These are phyloP conservation scores for Elanoides forficatus DNA, from an alignment of 2,113 vertebrate genomes.

Conservation along the genomic window DNA sequence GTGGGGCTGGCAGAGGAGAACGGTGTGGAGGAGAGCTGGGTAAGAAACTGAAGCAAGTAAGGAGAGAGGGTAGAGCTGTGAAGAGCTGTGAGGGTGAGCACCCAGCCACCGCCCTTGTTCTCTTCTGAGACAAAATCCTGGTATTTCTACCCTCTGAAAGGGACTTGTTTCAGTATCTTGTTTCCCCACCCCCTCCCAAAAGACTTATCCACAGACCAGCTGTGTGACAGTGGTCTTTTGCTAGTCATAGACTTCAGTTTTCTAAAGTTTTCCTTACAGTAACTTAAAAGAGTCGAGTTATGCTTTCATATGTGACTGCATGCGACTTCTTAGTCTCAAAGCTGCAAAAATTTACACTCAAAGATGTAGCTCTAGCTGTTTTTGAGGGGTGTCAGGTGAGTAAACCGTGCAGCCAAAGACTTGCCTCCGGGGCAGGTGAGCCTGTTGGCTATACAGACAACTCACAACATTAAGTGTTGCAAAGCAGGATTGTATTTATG, in stretches of 20 bases:
- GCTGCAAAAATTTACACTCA: neutral
- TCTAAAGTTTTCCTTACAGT: neutral
- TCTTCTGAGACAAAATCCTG: neutral
- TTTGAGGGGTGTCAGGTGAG: neutral
- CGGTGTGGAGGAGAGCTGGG: accelerated
- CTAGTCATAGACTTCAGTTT: neutral
- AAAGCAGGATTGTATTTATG: neutral
- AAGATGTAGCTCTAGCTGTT: neutral
- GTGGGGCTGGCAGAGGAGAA: neutral
- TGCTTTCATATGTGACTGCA: neutral
- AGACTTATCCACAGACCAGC: neutral
- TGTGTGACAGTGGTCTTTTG: neutral
- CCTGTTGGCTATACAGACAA: neutral
- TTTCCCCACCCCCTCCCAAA: neutral
- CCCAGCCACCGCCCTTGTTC: neutral
- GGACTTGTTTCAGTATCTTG: neutral
- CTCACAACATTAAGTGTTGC: neutral
- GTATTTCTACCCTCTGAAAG: neutral
- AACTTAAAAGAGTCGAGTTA: neutral
- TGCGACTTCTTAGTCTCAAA: neutral
- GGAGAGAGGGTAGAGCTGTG: neutral
- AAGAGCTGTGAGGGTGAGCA: neutral
- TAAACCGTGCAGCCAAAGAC: neutral
- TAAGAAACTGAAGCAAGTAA: neutral
- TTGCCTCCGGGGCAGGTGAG: neutral